Evolutionary conservation across 2,797 vertebrate genomes (phyloP), one percentile per base, ranked within the genome.

Genomic region (Cirrhinus molitorella): DNA sequence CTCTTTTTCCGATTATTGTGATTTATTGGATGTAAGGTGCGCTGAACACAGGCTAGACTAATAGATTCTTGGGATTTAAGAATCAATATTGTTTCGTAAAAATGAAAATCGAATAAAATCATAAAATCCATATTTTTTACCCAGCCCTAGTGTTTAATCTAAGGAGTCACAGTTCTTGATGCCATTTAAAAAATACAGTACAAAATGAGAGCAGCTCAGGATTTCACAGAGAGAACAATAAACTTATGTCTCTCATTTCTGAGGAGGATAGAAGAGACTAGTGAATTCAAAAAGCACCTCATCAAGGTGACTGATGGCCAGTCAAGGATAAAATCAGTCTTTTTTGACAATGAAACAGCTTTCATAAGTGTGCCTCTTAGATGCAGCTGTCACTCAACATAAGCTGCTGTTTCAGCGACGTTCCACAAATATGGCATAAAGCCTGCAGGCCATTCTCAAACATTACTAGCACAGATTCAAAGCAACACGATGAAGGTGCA

Each of bases 261-360:
- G 34, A 65, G 45, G 21, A 81, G 28, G 16, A 81, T 19, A 65
- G 57, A 73, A 21, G 21, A 81, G 59, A 47, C 37, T 65, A 63
- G 21, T n/a, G 61, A 47, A 72, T 70, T 81, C n/a, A 73, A 34
- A 81, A 63, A 47, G 40, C n/a, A 65, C 70, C 45, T 74, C 21
- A 85, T 83, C 66, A 85, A 85, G 71, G 57, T 85, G 72, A 83
- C 34, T 76, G 65, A 53, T 71, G 70, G 57, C 51, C 80, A 83
- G 72, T 63, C 57, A 81, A 63, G 40, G 66, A 82, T 76, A 75
- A 76, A 63, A 47, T 53, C 40, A 16, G 14, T 13, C 63, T 83
- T 67, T 59, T 61, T 75, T 53, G 12, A 40, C 25, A 67, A 12
- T 82, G 34, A 76, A 71, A 51, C 19, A 19, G 78, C 68, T 63